Conservation (phyloP, 2,797 vertebrate species). For the Lacerta viridis region DNA sequence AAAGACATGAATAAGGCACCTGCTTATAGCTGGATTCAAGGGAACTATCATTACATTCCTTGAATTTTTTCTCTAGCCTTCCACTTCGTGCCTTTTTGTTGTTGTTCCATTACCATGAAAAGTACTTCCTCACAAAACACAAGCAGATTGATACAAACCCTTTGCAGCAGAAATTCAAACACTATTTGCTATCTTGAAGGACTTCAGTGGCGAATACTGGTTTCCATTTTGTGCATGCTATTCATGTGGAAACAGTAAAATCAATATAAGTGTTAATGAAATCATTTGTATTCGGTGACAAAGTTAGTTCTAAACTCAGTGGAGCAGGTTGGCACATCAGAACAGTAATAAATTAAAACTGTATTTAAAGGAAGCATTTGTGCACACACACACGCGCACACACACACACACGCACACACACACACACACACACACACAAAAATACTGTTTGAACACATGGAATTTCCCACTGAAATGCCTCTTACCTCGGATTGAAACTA, state of each 20-base stretch:
- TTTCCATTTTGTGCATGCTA: not conserved
- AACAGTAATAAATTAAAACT: constrained; percentile 31
- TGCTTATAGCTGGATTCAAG: not conserved
- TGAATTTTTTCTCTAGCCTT: not conserved
- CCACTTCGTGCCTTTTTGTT: not conserved
- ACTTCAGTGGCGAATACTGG: constrained; percentile 8
- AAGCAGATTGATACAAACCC: constrained; percentile 4
- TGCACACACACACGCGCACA: not conserved
- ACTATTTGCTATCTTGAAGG: not conserved
- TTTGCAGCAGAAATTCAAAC: not conserved
- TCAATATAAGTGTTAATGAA: constrained; percentile 26
- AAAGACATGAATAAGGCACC: constrained; percentile 6
- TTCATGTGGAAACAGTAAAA: constrained; percentile 18
- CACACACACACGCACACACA: not conserved
- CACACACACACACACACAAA: not conserved
- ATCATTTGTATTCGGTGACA: constrained; percentile 18
- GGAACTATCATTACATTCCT: constrained; percentile 15
- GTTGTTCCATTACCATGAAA: not conserved
- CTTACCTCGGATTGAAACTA: constrained; percentile 35
- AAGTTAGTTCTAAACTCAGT: constrained; percentile 29
- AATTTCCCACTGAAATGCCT: constrained; percentile 43
- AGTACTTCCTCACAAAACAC: not conserved
- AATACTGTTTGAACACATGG: constrained; percentile 34
- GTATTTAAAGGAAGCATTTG: constrained; percentile 23
- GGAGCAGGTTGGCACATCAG: constrained; percentile 24